phyloP scores from a whole-genome alignment of 2,888 invertebrate species.

The Ashinkailepas kermadecensis region DNA sequence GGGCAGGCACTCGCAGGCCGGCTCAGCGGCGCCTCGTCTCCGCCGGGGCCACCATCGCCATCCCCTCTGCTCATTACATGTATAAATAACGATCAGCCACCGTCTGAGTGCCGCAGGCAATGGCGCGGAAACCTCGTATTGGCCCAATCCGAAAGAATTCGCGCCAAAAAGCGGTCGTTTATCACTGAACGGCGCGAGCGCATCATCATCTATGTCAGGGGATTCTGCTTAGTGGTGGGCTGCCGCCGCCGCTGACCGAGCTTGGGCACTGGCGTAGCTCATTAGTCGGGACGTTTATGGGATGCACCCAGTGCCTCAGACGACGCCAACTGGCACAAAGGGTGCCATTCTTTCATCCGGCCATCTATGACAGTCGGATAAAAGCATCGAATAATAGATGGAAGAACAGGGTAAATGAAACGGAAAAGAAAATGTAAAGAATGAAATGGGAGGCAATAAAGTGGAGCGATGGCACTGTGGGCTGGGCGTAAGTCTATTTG shows the following conservation, averaged over 20 bases:
- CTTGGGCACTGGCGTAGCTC: background rate
- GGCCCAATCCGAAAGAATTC: slow-evolving; percentile 19
- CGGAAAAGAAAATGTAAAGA: slow-evolving; percentile 20
- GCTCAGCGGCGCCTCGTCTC: no score
- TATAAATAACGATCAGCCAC: slow-evolving; percentile 10
- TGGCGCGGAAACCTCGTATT: slow-evolving; percentile 18
- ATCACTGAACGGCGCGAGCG: slow-evolving; percentile 1
- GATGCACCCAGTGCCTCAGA: background rate
- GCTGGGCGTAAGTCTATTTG: slow-evolving; percentile 20
- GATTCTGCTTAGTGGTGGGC: background rate
- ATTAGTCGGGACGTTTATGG: background rate
- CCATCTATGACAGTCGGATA: slow-evolving; percentile 18
- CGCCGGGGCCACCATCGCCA: no score
- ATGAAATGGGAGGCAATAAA: slow-evolving; percentile 20
- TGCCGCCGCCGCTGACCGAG: background rate
- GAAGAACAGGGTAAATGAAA: slow-evolving; percentile 21
- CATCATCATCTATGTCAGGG: slow-evolving; percentile 17
- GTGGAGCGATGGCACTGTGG: slow-evolving; percentile 10
- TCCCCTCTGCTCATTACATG: background rate
- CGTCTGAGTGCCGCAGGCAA: slow-evolving; percentile 4
- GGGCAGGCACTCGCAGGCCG: no score
- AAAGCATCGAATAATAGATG: slow-evolving; percentile 21
- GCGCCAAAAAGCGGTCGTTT: slow-evolving; percentile 20
- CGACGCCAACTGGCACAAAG: background rate
- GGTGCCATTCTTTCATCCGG: background rate